These are phyloP conservation scores for Syngnathus floridae DNA, from an alignment of 2,113 vertebrate genomes.

Conservation along the genomic window DNA sequence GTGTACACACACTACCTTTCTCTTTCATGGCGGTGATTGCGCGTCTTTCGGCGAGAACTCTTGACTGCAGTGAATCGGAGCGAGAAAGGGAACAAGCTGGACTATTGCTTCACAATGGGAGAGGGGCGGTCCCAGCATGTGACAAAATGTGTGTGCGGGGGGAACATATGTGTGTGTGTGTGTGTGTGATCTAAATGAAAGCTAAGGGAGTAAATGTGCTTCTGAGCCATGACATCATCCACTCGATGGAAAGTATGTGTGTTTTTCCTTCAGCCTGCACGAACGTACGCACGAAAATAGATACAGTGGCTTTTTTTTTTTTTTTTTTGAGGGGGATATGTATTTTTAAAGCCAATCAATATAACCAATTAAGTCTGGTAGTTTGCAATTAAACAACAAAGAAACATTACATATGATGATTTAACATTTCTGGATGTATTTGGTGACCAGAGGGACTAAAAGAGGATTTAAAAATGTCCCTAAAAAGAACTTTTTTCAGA, in stretches of 20 bases:
- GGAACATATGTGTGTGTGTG: constrained; percentile 16
- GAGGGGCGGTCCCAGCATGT: constrained; percentile 34
- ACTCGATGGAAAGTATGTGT: neutral
- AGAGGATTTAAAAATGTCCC: too few relatives aligned
- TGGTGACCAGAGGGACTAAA: too few relatives aligned
- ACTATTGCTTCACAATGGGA: constrained; percentile 25
- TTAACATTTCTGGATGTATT: too few relatives aligned
- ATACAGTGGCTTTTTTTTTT: too few relatives aligned
- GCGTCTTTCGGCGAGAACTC: constrained; percentile 10
- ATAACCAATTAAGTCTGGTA: too few relatives aligned
- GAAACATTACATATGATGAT: too few relatives aligned
- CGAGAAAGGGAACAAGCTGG: constrained; percentile 33
- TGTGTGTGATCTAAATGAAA: constrained; percentile 13
- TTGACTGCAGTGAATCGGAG: constrained; percentile 22
- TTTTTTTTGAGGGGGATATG: too few relatives aligned
- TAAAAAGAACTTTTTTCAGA: too few relatives aligned
- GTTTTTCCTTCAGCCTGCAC: neutral
- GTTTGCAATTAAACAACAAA: too few relatives aligned
- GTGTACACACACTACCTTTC: constrained; percentile 47
- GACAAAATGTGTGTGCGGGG: neutral
- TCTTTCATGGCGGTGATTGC: constrained; percentile 47
- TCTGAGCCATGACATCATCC: constrained; percentile 22
- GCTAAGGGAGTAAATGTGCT: constrained; percentile 23
- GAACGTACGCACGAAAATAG: too few relatives aligned
- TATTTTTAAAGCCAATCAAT: too few relatives aligned